A percentile compares a stretch with the other conserved stretches of the same genome.
These are phyloP conservation scores for Ladona fulva DNA, from an alignment of 1,140 invertebrate genomes.

Conservation along the genomic window DNA sequence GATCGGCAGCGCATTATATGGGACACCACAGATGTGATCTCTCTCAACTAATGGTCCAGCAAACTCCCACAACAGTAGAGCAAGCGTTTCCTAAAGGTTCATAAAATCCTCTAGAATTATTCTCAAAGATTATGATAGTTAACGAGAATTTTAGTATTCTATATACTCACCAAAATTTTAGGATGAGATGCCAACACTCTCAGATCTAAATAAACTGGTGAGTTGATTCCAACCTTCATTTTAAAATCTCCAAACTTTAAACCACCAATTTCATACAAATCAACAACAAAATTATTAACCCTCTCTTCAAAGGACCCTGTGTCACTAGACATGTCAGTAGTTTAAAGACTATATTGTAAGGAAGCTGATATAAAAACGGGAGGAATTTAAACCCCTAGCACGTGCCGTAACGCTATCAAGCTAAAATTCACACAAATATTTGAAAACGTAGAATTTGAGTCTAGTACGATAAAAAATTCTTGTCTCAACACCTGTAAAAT, in stretches of 20 bases:
- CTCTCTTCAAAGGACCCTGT: slow-evolving; percentile 22
- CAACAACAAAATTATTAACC: slow-evolving; percentile 41
- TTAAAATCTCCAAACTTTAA: slow-evolving; percentile 88
- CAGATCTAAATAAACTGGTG: slow-evolving; percentile 92
- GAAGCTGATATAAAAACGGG: background rate
- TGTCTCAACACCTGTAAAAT: too few relatives aligned
- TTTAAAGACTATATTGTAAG: background rate
- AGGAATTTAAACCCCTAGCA: too few relatives aligned
- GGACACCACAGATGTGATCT: slow-evolving; percentile 86
- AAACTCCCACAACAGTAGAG: slow-evolving; percentile 53
- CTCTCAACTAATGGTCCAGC: slow-evolving; percentile 39
- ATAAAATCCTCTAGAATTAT: too few relatives aligned
- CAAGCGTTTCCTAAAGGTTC: slow-evolving; percentile 48
- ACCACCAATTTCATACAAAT: slow-evolving; percentile 54
- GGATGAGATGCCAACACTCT: slow-evolving; percentile 85
- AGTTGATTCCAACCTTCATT: slow-evolving; percentile 82
- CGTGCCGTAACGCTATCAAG: too few relatives aligned
- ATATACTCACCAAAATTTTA: slow-evolving; percentile 63
- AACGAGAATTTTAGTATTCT: too few relatives aligned
- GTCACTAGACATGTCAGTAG: background rate
- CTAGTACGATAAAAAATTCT: too few relatives aligned
- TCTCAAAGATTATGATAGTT: too few relatives aligned
- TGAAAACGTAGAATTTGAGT: background rate
- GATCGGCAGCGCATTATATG: slow-evolving; percentile 91
- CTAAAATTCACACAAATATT: too few relatives aligned